These are phyloP conservation scores for Entelurus aequoreus DNA, from an alignment of 2,113 vertebrate genomes.

Conservation along the genomic window DNA sequence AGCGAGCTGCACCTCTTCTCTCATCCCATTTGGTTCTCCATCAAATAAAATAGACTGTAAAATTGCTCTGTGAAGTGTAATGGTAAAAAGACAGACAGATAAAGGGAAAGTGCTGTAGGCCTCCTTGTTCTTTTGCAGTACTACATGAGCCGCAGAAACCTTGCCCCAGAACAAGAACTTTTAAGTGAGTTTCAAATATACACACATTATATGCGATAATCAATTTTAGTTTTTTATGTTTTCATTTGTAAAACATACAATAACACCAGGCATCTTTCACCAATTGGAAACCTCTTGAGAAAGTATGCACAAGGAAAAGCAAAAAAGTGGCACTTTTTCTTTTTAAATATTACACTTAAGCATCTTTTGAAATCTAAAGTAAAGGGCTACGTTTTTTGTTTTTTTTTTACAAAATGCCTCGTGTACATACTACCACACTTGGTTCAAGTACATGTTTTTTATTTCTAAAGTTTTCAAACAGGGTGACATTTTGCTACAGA, in stretches of 20 bases:
- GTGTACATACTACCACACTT: too few relatives aligned
- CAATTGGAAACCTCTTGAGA: background rate
- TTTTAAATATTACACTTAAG: background rate
- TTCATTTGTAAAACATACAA: background rate
- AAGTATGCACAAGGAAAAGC: background rate
- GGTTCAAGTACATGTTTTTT: too few relatives aligned
- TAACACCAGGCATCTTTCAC: background rate
- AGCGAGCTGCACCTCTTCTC: conserved; percentile 48
- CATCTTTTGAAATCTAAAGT: background rate
- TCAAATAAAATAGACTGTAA: conserved; percentile 68
- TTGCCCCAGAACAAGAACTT: too few relatives aligned
- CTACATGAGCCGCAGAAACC: background rate
- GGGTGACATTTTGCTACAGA: background rate
- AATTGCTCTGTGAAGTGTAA: conserved; percentile 76
- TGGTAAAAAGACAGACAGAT: conserved; percentile 47
- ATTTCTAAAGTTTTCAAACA: background rate
- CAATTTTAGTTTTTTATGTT: too few relatives aligned
- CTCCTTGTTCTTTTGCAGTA: conserved; percentile 32
- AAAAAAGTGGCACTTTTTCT: background rate
- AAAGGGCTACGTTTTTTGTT: too few relatives aligned
- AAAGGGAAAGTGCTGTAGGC: conserved; percentile 30
- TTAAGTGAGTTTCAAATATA: too few relatives aligned
- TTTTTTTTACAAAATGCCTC: too few relatives aligned
- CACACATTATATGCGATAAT: too few relatives aligned
- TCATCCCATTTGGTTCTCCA: conserved; percentile 33